phyloP scores from a whole-genome alignment of 2,113 vertebrate species.

The Poeciliopsis retropinna region DNA sequence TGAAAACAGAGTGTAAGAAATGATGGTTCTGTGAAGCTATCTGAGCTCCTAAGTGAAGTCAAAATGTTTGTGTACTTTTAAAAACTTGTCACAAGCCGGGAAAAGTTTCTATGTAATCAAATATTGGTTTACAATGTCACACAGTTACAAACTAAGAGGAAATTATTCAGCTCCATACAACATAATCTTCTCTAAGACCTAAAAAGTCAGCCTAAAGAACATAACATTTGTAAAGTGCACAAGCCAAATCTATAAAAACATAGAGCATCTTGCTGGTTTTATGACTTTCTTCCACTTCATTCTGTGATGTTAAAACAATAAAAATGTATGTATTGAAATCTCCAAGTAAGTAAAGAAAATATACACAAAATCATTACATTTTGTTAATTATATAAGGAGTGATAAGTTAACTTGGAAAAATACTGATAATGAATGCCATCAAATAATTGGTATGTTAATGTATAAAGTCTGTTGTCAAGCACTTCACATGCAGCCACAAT shows the following conservation, averaged over 20 bases:
- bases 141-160: not conserved
- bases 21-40: conserved; percentile 33
- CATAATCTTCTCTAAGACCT: not conserved
- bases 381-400: not conserved
- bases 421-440: not conserved
- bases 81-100: conserved; percentile 19
- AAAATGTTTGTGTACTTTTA: not conserved
- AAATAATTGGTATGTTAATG: not conserved
- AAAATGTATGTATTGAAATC: not conserved
- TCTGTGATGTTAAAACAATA: not conserved
- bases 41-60: conserved; percentile 14
- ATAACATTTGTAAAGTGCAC: no score
- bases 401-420: not conserved
- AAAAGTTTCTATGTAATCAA: conserved; percentile 2
- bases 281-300: not conserved
- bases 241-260: no score
- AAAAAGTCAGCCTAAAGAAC: no score
- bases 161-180: not conserved
- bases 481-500: not conserved
- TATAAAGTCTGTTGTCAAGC: not conserved
- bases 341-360: not conserved
- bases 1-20: conserved; percentile 25
- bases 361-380: not conserved
- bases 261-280: no score
- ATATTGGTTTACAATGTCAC: not conserved